Evolutionary conservation across 2,797 vertebrate genomes (phyloP).

Genomic region (Manis pentadactyla): DNA sequence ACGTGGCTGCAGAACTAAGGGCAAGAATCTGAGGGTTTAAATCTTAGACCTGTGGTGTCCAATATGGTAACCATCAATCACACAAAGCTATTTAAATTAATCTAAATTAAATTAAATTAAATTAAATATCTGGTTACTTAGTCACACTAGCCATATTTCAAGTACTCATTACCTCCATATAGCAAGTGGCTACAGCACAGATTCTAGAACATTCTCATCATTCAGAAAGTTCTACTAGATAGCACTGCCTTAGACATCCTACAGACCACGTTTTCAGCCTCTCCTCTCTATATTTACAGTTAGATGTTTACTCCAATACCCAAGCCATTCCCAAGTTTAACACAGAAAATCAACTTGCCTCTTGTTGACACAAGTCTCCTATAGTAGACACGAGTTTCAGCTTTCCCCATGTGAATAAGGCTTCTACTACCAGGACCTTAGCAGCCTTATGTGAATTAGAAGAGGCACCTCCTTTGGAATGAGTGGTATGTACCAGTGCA

Average conservation of each 20-base stretch:
- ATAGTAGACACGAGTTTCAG: neutral
- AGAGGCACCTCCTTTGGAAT: neutral
- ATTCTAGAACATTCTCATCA: conserved; percentile 18
- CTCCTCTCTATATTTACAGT: neutral
- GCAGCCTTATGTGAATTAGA: conserved; percentile 33
- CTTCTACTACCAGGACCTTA: neutral
- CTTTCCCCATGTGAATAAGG: neutral
- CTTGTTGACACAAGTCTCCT: neutral
- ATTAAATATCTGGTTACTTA: neutral
- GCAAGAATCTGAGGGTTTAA: neutral
- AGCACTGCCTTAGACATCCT: neutral
- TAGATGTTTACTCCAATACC: neutral
- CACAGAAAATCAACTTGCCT: conserved; percentile 22
- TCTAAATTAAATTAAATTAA: conserved; percentile 51
- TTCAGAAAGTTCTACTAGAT: conserved; percentile 14
- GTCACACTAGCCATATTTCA: neutral
- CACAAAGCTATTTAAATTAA: conserved; percentile 39
- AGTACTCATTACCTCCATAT: neutral
- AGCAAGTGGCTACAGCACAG: neutral
- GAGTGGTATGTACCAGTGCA: neutral
- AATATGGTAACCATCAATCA: neutral
- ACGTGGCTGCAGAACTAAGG: neutral
- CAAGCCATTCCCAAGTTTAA: neutral
- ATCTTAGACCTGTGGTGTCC: neutral
- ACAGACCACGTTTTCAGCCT: neutral